Evolutionary conservation across 2,888 invertebrate genomes (phyloP), one percentile per base, ranked within the genome.

Genomic region (Dichetophora obliterata): DNA sequence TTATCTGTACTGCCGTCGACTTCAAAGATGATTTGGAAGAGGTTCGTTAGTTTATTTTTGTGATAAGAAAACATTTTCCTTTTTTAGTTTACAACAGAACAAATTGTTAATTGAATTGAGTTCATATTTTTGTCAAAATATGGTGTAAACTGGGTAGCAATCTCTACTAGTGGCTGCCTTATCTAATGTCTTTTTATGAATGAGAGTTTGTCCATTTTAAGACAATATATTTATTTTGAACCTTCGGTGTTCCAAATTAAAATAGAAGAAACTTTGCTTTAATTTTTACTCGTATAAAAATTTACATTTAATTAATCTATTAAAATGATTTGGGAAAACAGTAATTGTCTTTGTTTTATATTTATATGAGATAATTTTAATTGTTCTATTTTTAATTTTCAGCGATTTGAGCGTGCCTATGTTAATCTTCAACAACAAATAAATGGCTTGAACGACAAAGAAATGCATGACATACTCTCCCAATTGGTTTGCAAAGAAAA

Each of bases 321-420:
- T 24, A 11, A 59, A 22, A 59, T 24, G 2, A 22, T 57, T 57
- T 2, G n/a, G 5, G 1, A 22, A 19, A 22, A 4, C 5, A 54
- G n/a, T 16, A 54, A 19, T 22, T 54, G 54, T 14, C 6, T 16
- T 59, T 57, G 22, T 24, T 59, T 63, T 9, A 14, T 31, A 63
- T 31, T 31, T 31, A 14, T 63, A 9, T 63, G 6, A 54, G 54
- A 65, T 31, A 22, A 65, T 65, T 19, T 37, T 6, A 66, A 66
- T 14, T 24, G 14, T 19, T 52, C 57, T 65, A 34, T 52, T 59
- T 52, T 59, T 73, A 63, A 65, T 77, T 80, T 81, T 34, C 92
- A 98, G 98, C 96, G 96, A 92, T 95, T 96, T 87, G 97, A 98
- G 89, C 93, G 95, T 87, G 95, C 95, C 85, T 95, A 94, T 90